Evolutionary conservation across 1,140 invertebrate species (phyloP).

Genomic region (Drosophila watanabei): DNA sequence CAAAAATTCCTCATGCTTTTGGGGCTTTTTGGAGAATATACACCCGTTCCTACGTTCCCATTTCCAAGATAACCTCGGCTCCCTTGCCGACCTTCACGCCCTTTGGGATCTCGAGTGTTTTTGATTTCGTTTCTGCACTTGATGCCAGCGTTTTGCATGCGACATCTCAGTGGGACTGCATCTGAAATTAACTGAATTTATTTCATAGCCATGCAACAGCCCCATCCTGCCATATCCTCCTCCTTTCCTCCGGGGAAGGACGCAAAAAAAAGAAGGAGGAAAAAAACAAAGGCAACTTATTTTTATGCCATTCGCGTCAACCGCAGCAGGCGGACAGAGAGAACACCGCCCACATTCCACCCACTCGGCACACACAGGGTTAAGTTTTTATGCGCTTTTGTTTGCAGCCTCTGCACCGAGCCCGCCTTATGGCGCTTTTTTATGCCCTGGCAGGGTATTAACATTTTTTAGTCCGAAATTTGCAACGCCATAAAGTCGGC

Average conservation of each 20-base stretch:
- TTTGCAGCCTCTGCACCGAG: slow-evolving; percentile 56
- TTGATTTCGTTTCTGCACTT: slow-evolving; percentile 64
- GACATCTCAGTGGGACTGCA: slow-evolving; percentile 53
- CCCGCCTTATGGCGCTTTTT: slow-evolving; percentile 16
- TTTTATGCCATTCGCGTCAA: slow-evolving; percentile 78
- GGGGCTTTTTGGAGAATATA: neutral
- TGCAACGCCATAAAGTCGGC: neutral
- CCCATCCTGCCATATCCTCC: neutral
- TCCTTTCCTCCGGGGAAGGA: slow-evolving; percentile 6
- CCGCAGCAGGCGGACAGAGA: slow-evolving; percentile 52
- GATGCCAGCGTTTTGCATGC: slow-evolving; percentile 54
- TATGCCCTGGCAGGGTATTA: neutral
- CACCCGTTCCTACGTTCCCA: neutral
- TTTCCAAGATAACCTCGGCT: neutral
- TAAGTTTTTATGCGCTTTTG: slow-evolving; percentile 80
- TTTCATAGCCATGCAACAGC: slow-evolving; percentile 64
- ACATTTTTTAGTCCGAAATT: neutral
- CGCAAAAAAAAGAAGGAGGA: neutral
- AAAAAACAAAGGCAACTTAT: slow-evolving; percentile 77
- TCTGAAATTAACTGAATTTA: slow-evolving; percentile 82
- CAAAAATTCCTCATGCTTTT: neutral
- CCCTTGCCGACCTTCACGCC: neutral
- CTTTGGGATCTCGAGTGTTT: slow-evolving; percentile 32
- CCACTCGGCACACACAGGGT: slow-evolving; percentile 54
- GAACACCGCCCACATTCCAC: slow-evolving; percentile 4